Evolutionary conservation across 2,113 vertebrate genomes (phyloP).

Genomic region (Cavia porcellus): DNA sequence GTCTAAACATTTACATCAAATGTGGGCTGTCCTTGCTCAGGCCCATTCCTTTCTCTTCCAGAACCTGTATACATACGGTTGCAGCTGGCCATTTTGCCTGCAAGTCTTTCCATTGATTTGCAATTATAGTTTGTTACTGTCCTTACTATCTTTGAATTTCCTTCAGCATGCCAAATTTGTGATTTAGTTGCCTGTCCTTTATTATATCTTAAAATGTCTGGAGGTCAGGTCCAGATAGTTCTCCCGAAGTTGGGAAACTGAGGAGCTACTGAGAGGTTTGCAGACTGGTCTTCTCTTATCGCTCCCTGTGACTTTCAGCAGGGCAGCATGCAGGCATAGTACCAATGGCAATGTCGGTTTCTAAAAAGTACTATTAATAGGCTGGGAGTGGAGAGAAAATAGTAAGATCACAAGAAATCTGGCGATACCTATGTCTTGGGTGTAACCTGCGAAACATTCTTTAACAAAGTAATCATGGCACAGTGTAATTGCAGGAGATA

Average conservation of each 20-base stretch:
- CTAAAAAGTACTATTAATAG: slow-evolving; percentile 39
- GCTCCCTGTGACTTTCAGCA: not conserved
- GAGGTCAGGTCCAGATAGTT: not conserved
- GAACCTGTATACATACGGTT: not conserved
- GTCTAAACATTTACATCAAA: not conserved
- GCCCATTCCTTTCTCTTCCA: not conserved
- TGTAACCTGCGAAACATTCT: slow-evolving; percentile 49
- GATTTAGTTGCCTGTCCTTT: slow-evolving; percentile 25
- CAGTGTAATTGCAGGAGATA: slow-evolving; percentile 63
- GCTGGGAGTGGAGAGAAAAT: not conserved
- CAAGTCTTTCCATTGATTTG: not conserved
- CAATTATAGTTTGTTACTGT: not conserved
- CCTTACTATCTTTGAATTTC: slow-evolving; percentile 63
- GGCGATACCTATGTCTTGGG: slow-evolving; percentile 41
- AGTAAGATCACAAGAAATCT: slow-evolving; percentile 23
- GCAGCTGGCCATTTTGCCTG: slow-evolving; percentile 34
- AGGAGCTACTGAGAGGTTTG: not conserved
- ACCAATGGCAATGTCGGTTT: not conserved
- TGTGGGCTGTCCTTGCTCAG: not conserved
- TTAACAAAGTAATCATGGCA: slow-evolving; percentile 53
- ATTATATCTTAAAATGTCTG: not conserved
- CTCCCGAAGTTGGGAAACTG: not conserved
- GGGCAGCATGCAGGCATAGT: not conserved
- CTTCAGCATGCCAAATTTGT: slow-evolving; percentile 7
- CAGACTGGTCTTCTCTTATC: not conserved